Evolutionary conservation across 35 echinoderm and acorn worm species (phyloP), one percentile per base, ranked within the genome.

Genomic region (Heliocidaris erythrogramma): DNA sequence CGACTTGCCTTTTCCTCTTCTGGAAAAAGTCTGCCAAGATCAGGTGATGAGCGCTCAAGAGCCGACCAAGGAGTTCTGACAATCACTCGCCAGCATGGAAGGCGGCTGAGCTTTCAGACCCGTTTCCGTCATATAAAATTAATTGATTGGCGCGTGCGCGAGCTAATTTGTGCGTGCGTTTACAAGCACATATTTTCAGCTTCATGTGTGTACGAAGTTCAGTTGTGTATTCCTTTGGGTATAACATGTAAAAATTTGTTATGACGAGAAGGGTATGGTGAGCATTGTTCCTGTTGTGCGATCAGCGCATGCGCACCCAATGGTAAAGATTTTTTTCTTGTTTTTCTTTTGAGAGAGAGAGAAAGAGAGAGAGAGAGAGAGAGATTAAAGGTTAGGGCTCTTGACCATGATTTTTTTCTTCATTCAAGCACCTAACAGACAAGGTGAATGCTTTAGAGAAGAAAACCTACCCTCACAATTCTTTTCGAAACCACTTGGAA

Each of bases 101-200:
- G 65, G 65, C 65, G 65, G 65, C 65, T n/a, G 65, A 78, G 65
- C 65, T 78, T 78, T 78, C 65, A 78, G 65, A 78, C 65, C 65
- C 18, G 65, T 78, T 78, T 78, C 65, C 65, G 65, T 78, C 21
- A n/a, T 78, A 78, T n/a, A 5, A 27, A 78, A 78, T 78, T 78
- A 78, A 78, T 78, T 78, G 65, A 78, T 78, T 78, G 65, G 21
- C 65, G 65, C 65, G 65, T 21, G 65, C 27, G 65, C 65, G 18
- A 7, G 61, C 61, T 16, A 71, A 24, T 0, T 13, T 71, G 3
- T 71, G 61, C 61, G 61, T 71, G 61, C 61, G 61, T 27, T 18
- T 42, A 42, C 35, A 3, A 42, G 35, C n/a, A n/a, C n/a, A n/a
- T 42, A 3, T 42, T 0, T 42, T 42, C 35, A 42, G 35, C 35